Base-by-base conservation (phyloP, 2,888 invertebrate genomes). In the Carabus problematicus region DNA sequence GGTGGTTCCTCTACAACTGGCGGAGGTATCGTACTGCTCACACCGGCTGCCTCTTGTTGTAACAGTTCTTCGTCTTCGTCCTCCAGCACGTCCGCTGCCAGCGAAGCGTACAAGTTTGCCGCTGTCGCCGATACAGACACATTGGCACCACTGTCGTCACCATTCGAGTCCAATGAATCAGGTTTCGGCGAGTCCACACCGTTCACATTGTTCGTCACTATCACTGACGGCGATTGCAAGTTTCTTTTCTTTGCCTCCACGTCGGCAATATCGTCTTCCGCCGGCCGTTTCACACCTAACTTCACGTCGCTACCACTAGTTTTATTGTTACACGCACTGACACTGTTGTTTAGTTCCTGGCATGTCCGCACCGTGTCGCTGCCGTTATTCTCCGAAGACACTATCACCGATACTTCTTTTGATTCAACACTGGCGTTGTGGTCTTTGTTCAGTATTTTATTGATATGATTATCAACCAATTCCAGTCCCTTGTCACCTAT, bases 31-130 rank as follows among this genome's bases (percentile, higher is more conserved):
- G 29, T 29, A 14, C 11, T 40, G 8, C 14, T n/a, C 11, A 56
- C 29, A 9, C 52, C 56, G 18, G 56, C 55, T 16, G 70, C 71
- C 54, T 78, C 78, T 70, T 79, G 78, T 72, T 84, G 84, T 62
- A 82, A 78, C 42, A 72, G 72, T 62, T 83, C 83, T 62, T 85
- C 84, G 16, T 92, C 92, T 78, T 93, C 94, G 75, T 93, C 94
- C 77, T 93, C 93, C 14, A 94, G 84, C 58, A 92, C 92, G 42
- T 93, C 93, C 0, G 93, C 94, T 0, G 93, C 94, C 59, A 94
- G 84, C 39, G 93, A 93, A 0, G 94, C 93, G 77, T 94, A 94
- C 19, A 94, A 82, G 81, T 94, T 93, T 0, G 93, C 94, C 0
- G 94, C 94, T 6, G 92, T 92, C 66, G 92, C 92, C 0, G 93